Conservation (phyloP, 2,113 vertebrate species). For the Equus przewalskii region DNA sequence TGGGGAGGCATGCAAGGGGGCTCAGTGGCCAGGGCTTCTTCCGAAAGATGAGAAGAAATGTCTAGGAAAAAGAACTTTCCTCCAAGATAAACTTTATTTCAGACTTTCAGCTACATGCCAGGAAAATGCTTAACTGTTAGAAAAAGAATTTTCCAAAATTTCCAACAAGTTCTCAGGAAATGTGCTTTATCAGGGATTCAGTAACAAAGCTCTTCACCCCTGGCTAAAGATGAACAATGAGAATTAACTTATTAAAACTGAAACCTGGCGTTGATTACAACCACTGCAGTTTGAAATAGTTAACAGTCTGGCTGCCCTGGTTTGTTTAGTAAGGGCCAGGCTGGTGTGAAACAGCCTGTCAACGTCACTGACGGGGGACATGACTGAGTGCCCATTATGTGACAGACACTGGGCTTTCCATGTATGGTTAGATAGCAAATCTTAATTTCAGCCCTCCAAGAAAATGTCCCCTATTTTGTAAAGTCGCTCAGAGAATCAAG, state of each 20-base stretch:
- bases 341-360: neutral
- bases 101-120: neutral
- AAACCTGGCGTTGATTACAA: neutral
- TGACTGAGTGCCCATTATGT: rapidly evolving
- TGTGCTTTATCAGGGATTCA: neutral
- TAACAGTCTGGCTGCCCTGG: too few species aligned
- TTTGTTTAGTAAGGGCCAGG: neutral
- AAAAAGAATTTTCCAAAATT: neutral
- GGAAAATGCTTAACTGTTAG: neutral
- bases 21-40: neutral
- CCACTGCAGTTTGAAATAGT: neutral
- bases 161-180: neutral
- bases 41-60: neutral
- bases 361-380: rapidly evolving
- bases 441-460: neutral
- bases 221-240: slow-evolving; percentile 51
- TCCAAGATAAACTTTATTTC: neutral
- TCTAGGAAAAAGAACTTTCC: neutral
- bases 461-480: neutral
- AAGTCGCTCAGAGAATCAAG: neutral
- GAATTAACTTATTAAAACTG: neutral
- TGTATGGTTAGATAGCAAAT: rapidly evolving
- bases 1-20: neutral
- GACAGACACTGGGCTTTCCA: neutral
- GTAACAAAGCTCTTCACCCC: neutral